phyloP scores from a whole-genome alignment of 2,113 vertebrate genomes.

The Etia nguti region DNA sequence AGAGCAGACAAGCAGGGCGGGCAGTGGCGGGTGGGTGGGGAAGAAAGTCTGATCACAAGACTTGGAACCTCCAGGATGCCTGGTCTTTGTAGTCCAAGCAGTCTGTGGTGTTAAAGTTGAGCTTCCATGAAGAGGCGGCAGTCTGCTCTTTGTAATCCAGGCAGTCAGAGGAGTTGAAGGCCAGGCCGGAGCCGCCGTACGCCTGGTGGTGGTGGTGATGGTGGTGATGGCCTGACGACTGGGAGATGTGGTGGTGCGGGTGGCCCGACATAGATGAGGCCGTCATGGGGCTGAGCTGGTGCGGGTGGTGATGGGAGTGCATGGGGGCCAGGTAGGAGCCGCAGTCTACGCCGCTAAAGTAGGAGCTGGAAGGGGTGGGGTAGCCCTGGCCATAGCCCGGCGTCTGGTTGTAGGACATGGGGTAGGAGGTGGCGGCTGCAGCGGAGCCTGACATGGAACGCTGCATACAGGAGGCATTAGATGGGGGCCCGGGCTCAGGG shows the following conservation, averaged over 20 bases:
- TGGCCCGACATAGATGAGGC: conserved; percentile 88
- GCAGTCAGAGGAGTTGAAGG: conserved; percentile 96
- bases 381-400: conserved; percentile 90
- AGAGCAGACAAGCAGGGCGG: conserved; percentile 2
- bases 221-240: conserved; percentile 88
- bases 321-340: conserved; percentile 93
- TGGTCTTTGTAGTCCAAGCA: conserved; percentile 99
- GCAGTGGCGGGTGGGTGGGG: background rate
- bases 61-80: conserved; percentile 98
- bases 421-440: conserved; percentile 80
- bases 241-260: conserved; percentile 86
- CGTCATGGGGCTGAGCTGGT: conserved; percentile 96
- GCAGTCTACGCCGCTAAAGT: conserved; percentile 95
- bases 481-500: conserved; percentile 78
- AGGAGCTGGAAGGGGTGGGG: conserved; percentile 85
- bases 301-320: conserved; percentile 91
- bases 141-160: conserved; percentile 99
- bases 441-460: conserved; percentile 75
- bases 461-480: conserved; percentile 94
- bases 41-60: conserved; percentile 81
- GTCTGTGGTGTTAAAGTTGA: conserved; percentile 97
- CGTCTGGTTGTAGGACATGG: conserved; percentile 92
- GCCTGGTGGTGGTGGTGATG: conserved; percentile 92
- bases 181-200: conserved; percentile 81
- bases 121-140: conserved; percentile 89